Evolutionary conservation across 2,113 vertebrate genomes (phyloP), one percentile per base, ranked within the genome.

Genomic region (Oreochromis niloticus): DNA sequence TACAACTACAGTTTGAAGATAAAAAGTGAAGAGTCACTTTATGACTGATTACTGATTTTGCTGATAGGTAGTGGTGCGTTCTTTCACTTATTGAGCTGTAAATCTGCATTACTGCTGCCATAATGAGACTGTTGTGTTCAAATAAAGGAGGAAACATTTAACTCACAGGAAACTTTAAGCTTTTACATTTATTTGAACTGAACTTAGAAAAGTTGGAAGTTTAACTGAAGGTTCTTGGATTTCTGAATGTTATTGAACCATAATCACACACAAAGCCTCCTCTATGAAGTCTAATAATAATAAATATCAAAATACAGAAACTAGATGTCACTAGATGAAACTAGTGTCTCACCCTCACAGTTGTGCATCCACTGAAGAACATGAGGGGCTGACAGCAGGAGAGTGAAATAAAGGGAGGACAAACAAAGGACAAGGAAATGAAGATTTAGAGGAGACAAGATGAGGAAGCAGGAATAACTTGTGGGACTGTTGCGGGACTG

Each of bases 401-500:
- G 27, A 4, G 4, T 4, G 27, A 30, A 30, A 30, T 30, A 30
- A 4, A 46, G 4, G 30, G 13, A 12, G 5, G 5, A n/a, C n/a
- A n/a, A n/a, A 12, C 12, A 30, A 30, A 43, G 12, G 41, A 43
- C 12, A 32, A 4, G 27, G 30, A 32, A 32, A 32, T 32, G 30
- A 32, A 32, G 27, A 30, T 30, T 30, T 3, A 30, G 27, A 30
- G 27, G 27, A 30, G 27, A 30, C 27, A n/a, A n/a, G 27, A 30
- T 30, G 27, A 30, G 27, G 27, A 30, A 30, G 4, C 27, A 30
- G 27, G 27, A 30, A 30, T 4, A 30, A 30, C 24, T 24, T 24
- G 24, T 24, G 24, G 22, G 22, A 22, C 24, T 24, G 68, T 46
- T 78, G 13, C 94, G 90, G 43, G 94, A 94, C 85, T 89, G 46